phyloP scores from a whole-genome alignment of 1,140 invertebrate species.

The Drosophila varians region DNA sequence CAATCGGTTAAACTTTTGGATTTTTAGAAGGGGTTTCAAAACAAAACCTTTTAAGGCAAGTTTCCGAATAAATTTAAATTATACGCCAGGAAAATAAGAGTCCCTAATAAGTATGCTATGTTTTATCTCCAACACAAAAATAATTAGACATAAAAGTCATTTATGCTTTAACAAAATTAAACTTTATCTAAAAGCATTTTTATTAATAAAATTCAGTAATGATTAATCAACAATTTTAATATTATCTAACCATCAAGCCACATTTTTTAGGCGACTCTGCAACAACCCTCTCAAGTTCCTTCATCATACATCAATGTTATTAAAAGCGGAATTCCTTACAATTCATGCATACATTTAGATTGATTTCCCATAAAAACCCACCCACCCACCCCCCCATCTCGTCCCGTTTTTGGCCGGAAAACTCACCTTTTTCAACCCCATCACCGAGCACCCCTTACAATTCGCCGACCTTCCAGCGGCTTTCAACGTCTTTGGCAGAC shows the following conservation, averaged over 20 bases:
- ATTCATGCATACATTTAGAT: slow-evolving; percentile 61
- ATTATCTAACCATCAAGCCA: background rate
- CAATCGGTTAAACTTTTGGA: background rate
- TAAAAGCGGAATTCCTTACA: slow-evolving; percentile 37
- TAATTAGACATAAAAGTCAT: too few species aligned
- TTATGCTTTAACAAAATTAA: too few species aligned
- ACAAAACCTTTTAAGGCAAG: too few species aligned
- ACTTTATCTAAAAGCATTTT: too few species aligned
- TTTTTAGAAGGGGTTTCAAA: background rate
- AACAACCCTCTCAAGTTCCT: background rate
- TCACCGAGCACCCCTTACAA: slow-evolving; percentile 41
- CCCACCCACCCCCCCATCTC: slow-evolving; percentile 22
- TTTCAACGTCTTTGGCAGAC: slow-evolving; percentile 44
- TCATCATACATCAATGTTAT: slow-evolving; percentile 39
- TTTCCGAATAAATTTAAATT: too few species aligned
- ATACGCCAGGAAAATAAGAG: too few species aligned
- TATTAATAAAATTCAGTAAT: too few species aligned
- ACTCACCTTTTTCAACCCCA: slow-evolving; percentile 34
- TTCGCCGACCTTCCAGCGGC: slow-evolving; percentile 4
- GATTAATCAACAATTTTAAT: background rate
- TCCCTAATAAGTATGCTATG: too few species aligned
- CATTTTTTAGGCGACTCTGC: background rate
- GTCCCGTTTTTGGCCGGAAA: background rate
- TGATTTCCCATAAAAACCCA: slow-evolving; percentile 68
- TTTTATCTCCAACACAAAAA: too few species aligned